Base-by-base conservation (phyloP, 1,140 invertebrate genomes). In the Lepidurus apus region DNA sequence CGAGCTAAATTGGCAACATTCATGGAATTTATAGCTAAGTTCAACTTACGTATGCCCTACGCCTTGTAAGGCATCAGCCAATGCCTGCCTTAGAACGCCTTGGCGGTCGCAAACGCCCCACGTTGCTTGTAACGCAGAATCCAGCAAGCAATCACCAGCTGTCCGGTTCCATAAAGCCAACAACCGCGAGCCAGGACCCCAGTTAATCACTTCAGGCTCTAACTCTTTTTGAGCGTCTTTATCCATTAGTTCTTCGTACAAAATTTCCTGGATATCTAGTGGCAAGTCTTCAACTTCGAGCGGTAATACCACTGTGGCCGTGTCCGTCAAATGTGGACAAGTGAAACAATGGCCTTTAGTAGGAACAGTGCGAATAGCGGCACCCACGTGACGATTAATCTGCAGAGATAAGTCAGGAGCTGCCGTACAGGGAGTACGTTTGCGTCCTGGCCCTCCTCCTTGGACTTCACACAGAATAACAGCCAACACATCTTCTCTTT, bases 111-210 rank as follows among this genome's bases (percentile, higher is more conserved):
- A 96, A 42, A 98, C 94, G 21, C 96, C 96, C 94, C 95, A 98
- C 7, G 95, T 96, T 1, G 95, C 94, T 83, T 90, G 89, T 73
- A 82, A 78, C 17, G 82, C 42, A 0, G 95, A 96, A 87, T 98
- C 96, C 17, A 97, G 87, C 3, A 98, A 89, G 86, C 97, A 98
- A 87, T 98, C 96, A 42, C 96, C 97, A 11, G 96, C 95, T 65
- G 95, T 96, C 78, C 96, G 89, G 87, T 98, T 98, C 97, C 97
- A 98, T n/a, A 98, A 87, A 17, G 96, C 94, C 85, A 96, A 93
- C 78, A 98, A 88, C 42, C 96, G 89, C 79, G 94, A 95, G 26
- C 91, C 91, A 7, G 90, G 83, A 74, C 87, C 87, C 43, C 91
- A 85, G 6, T 93, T 95, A 77, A 97, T 65, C 53, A 65, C 53